Evolutionary conservation across 2,888 invertebrate species (phyloP), one percentile per base, ranked within the genome.

Genomic region (Agrotis segetum): DNA sequence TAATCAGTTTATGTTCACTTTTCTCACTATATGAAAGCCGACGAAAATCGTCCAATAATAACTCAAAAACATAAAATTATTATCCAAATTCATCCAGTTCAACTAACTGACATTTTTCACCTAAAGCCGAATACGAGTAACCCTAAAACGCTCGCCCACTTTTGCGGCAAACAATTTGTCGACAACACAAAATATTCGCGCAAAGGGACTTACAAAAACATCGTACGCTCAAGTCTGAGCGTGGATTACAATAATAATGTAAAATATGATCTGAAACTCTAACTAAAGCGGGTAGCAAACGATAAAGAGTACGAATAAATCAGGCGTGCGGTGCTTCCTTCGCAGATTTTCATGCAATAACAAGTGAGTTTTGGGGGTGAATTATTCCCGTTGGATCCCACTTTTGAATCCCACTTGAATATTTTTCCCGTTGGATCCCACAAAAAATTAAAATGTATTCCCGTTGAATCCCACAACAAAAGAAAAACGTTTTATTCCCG

Each of bases 281-380:
- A 74, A 81, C 74, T 84, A 77, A 83, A 86, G 72, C 59, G 61
- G 70, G 67, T 75, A 88, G 84, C 85, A 79, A 83, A 86, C 87
- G 86, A 89, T 86, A 88, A 89, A 92, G 86, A 89, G 85, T 79
- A 76, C 60, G 66, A 83, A 92, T 92, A 92, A 93, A 92, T 93
- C 92, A 90, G 69, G 65, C 65, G 73, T 84, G 87, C 84, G 85
- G 82, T 83, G 85, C 88, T 90, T 88, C 85, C 82, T 77, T 82
- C 85, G 85, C 88, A 90, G 90, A 90, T 91, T 91, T 90, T 87
- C 88, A 89, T 89, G 89, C 90, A 91, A 91, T 93, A 92, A 91
- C 90, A 89, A 87, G 63, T 56, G 52, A 74, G 74, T 74, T 71
- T 79, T 47, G 56, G 56, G 44, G 56, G n/a, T n/a, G n/a, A n/a